Percentiles rank a stretch among this genome's conserved stretches.
Evolutionary conservation across 1,140 invertebrate species (phyloP).

Genomic region (Brachionus paranguensis): DNA sequence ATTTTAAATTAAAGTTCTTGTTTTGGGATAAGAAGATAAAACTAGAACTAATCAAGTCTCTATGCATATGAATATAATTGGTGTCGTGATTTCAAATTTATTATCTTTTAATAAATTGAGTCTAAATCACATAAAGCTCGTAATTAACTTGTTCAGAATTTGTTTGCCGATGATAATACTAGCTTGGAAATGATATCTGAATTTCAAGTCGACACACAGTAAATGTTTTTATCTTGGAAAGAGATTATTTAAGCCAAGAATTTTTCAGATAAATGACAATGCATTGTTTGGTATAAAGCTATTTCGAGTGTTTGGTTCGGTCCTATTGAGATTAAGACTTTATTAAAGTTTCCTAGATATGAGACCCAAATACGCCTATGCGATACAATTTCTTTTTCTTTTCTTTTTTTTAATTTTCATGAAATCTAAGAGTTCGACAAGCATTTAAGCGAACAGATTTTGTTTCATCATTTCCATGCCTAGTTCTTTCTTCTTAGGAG

Average conservation of each 20-base stretch:
- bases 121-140: not conserved
- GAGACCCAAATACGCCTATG: not conserved
- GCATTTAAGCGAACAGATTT: conserved; percentile 22
- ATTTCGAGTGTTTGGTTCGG: not conserved
- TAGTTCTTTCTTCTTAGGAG: not conserved
- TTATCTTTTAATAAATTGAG: conserved; percentile 14
- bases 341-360: not conserved
- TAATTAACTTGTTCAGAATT: conserved; percentile 19
- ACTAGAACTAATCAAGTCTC: not conserved
- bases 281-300: not conserved
- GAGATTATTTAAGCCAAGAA: conserved; percentile 10
- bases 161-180: conserved; percentile 17
- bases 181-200: not conserved
- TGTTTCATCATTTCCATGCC: conserved; percentile 5
- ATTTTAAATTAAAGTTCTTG: not conserved
- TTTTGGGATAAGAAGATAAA: not conserved
- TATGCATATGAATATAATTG: conserved; percentile 17
- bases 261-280: conserved; percentile 28
- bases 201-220: conserved; percentile 5
- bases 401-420: not conserved
- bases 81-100: conserved; percentile 38
- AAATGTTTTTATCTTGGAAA: conserved; percentile 24
- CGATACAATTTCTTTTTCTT: not conserved
- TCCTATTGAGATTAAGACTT: conserved; percentile 16
- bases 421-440: conserved; percentile 19